These are phyloP conservation scores for Volucella inflata DNA, from an alignment of 2,888 invertebrate species.

Conservation along the genomic window DNA sequence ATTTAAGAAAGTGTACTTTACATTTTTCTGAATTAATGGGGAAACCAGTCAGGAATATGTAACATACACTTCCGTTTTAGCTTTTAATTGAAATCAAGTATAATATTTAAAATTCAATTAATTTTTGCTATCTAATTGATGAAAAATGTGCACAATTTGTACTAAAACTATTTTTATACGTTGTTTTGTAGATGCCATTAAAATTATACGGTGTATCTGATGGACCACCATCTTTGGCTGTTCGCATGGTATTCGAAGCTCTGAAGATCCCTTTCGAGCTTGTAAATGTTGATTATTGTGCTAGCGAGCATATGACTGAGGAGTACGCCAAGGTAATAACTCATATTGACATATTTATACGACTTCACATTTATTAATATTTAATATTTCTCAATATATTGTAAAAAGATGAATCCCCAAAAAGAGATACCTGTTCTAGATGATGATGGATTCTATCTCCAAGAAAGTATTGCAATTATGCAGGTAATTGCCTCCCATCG, in stretches of 20 bases:
- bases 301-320: constrained; percentile 90
- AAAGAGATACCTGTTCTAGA: constrained; percentile 91
- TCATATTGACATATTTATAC: not conserved
- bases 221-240: constrained; percentile 91
- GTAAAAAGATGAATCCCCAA: constrained; percentile 60
- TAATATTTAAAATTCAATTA: not conserved
- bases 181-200: constrained; percentile 80
- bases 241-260: constrained; percentile 87
- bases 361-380: not conserved
- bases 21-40: constrained; percentile 22
- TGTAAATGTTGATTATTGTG: constrained; percentile 88
- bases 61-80: not conserved
- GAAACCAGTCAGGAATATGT: constrained; percentile 45
- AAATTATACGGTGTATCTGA: constrained; percentile 90
- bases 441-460: constrained; percentile 90
- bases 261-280: constrained; percentile 87
- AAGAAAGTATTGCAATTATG: constrained; percentile 89
- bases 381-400: not conserved
- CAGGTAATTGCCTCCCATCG: constrained; percentile 78
- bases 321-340: constrained; percentile 87
- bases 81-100: too few species aligned
- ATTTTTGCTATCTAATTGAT: not conserved
- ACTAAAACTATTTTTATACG: too few species aligned
- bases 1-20: not conserved
- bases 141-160: not conserved